These are phyloP conservation scores for Orchesellides sinensis DNA, from an alignment of 2,888 invertebrate genomes.

Conservation along the genomic window DNA sequence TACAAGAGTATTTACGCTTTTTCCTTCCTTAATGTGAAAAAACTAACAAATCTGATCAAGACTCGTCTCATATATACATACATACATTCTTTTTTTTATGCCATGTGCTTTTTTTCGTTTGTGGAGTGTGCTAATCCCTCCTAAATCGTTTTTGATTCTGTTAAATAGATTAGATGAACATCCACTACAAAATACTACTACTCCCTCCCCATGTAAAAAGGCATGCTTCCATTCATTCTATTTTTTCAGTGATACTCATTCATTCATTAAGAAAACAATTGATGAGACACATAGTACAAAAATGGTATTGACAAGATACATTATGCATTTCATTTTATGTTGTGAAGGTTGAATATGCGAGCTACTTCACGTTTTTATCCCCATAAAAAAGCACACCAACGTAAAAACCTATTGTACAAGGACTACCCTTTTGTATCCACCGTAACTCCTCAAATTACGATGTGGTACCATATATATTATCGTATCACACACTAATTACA, in stretches of 20 bases:
- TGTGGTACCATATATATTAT: background rate
- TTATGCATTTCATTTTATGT: no score
- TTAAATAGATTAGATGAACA: no score
- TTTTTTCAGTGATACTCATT: no score
- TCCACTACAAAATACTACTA: no score
- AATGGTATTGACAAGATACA: background rate
- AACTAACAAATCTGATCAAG: constrained; percentile 17
- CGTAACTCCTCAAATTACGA: background rate
- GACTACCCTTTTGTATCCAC: constrained; percentile 7
- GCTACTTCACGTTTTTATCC: no score
- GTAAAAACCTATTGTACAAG: constrained; percentile 27
- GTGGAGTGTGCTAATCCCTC: no score
- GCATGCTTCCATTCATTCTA: no score
- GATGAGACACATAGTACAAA: background rate
- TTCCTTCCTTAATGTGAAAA: no score
- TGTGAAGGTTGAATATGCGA: constrained; percentile 1
- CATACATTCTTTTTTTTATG: background rate
- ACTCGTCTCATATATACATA: background rate
- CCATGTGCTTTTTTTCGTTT: constrained; percentile 1
- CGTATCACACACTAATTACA: background rate
- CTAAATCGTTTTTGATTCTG: no score
- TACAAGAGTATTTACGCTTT: constrained; percentile 9
- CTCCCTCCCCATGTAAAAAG: no score
- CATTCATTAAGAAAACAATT: constrained; percentile 12
- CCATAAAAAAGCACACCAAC: no score